Base-by-base conservation (phyloP, 64 coral and sea anemone genomes). In the Astreopora myriophthalma region DNA sequence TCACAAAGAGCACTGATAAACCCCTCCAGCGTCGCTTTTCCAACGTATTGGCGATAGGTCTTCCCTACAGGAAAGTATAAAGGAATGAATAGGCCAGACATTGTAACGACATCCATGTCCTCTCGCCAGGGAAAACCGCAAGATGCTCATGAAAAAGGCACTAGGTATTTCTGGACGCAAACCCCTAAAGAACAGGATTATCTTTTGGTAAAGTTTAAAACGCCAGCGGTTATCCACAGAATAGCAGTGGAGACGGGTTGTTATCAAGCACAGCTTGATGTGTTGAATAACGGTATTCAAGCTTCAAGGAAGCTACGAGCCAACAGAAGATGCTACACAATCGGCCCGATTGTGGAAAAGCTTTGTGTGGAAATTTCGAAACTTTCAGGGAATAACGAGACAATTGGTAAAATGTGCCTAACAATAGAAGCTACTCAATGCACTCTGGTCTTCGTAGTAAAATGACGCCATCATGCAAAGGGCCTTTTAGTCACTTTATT, bases 11-110 rank as follows among this genome's bases (percentile, higher is more conserved):
- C 19, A 17, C 49, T 25, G 0, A 44, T 11, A 8, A 44, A 44
- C 40, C 40, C 66, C 60, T 30, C 4, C 10, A 1, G 78, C 93
- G 29, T 80, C 93, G 22, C 29, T 94, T 2, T 94, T 94, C 57
- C n/a, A 64, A 32, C 93, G 90, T 23, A 40, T 85, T 44, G 93
- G 93, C 11, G 17, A 6, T 2, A 52, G 23, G 24, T 94, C 93
- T 0, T 90, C 93, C 2, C 70, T 94, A 0, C 42, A 55, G 36
- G 93, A 64, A 33, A 80, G 19, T 66, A 40, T 30, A 65, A 39
- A 29, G 58, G 74, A 1, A 3, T 31, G 1, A 89, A 89, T 32
- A 73, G 73, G 0, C 73, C 73, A 8, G 87, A 73, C 1, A 78
- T 8, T 13, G 51, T 89, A 14, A 38, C 22, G 13, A 34, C 51